phyloP scores from a whole-genome alignment of 2,113 vertebrate species.

The Phyllostomus hastatus region DNA sequence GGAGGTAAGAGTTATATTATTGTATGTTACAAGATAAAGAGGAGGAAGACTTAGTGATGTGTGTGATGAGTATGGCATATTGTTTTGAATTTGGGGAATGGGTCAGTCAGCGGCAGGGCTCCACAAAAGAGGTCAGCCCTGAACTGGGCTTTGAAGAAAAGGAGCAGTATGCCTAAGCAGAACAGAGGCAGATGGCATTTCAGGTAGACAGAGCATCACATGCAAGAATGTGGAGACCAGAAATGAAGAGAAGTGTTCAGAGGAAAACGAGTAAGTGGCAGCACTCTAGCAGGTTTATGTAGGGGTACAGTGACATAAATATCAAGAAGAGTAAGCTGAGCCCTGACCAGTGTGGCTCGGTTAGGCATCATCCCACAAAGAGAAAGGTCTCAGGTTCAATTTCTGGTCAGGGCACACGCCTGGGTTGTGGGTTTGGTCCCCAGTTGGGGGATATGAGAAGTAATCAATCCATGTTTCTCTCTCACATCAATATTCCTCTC shows the following conservation, averaged over 20 bases:
- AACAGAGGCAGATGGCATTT: neutral
- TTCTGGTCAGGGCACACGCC: too few relatives aligned
- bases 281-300: neutral
- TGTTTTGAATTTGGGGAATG: neutral
- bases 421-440: too few relatives aligned
- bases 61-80: neutral
- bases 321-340: too few relatives aligned
- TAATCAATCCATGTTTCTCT: too few relatives aligned
- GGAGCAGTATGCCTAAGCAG: neutral
- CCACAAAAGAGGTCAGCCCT: neutral
- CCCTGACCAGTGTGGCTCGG: too few relatives aligned
- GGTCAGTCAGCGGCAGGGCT: neutral
- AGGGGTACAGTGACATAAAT: neutral
- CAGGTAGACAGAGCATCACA: neutral
- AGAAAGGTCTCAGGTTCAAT: too few relatives aligned
- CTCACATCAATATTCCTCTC: too few relatives aligned
- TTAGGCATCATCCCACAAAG: too few relatives aligned
- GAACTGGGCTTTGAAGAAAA: constrained; percentile 13
- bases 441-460: too few relatives aligned
- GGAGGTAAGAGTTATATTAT: neutral
- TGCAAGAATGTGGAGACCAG: neutral
- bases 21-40: constrained; percentile 1
- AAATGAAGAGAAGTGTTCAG: neutral
- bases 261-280: neutral
- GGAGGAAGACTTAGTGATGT: neutral